Base-by-base conservation (phyloP, 1,140 invertebrate genomes). In the Pararge aegeria region DNA sequence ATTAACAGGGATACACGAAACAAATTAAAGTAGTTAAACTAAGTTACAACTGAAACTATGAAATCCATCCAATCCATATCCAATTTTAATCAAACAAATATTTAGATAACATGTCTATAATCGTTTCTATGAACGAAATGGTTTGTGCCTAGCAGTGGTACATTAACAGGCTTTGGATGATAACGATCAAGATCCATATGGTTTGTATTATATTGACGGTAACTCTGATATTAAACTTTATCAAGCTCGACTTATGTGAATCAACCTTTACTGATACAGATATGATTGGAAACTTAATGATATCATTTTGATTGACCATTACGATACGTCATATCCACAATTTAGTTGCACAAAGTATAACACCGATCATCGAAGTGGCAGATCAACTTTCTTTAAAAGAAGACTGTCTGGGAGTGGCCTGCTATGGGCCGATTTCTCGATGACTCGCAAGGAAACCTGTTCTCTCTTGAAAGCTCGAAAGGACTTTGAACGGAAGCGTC, bases 311-410 rank as follows among this genome's bases (percentile, higher is more conserved):
- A 42, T 46, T 46, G 44, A 4, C 20, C 19, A 15, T 12, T n/a
- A 18, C 19, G 44, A 46, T 46, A 24, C 10, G 7, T 46, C 18
- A 46, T 15, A 46, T 3, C 38, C 6, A 62, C 49, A 34, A 46
- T 38, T 54, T 56, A 56, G 16, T 37, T 48, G 56, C 19, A 52
- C 60, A 48, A 51, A 60, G 52, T 61, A 18, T 54, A 62, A 58
- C 40, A 61, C 57, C 37, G 55, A 62, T 61, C 57, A 55, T 51
- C 46, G 49, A 55, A 64, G 73, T 75, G 74, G 69, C 70, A 61
- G 67, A 62, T 70, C 78, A 77, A 79, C 80, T 86, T 86, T 86
- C 80, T 76, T 82, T 61, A 66, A 34, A 65, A 73, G 73, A 78
- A 74, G 57, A 60, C 49, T 42, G 75, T 57, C 59, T 56, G 66